phyloP scores from a whole-genome alignment of 2,113 vertebrate genomes.

The Ia io region DNA sequence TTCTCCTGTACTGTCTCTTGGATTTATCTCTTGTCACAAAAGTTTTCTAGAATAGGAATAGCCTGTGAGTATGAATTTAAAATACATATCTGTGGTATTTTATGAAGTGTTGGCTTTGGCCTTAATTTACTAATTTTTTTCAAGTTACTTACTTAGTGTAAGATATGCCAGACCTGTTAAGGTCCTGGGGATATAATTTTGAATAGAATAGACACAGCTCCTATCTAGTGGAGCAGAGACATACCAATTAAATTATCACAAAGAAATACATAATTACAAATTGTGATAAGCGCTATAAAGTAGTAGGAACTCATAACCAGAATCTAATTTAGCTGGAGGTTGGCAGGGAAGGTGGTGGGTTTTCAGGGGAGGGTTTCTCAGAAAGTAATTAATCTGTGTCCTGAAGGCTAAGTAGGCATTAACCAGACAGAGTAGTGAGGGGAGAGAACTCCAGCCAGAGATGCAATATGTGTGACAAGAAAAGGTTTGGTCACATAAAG shows the following conservation, averaged over 20 bases:
- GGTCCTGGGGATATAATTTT: neutral
- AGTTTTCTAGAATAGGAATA: neutral
- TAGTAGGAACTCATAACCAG: neutral
- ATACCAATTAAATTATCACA: neutral
- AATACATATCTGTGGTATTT: neutral
- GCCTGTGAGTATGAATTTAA: neutral
- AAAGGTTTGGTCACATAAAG: neutral
- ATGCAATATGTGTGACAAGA: neutral
- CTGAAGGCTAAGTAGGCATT: neutral
- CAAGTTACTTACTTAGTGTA: neutral
- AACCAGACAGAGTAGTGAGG: neutral
- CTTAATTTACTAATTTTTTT: slow-evolving; percentile 21
- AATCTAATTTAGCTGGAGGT: neutral
- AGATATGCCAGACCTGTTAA: neutral
- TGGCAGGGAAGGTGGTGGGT: neutral
- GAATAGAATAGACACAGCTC: neutral
- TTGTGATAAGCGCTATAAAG: neutral
- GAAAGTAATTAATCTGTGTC: neutral
- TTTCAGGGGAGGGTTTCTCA: slow-evolving; percentile 5
- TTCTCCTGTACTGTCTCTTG: neutral
- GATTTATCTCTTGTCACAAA: neutral
- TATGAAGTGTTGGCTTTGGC: neutral
- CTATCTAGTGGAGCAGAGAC: neutral
- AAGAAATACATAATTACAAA: neutral
- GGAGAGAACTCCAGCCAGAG: neutral